Conservation (phyloP, 2,888 invertebrate genomes). For the Alsophila aescularia region DNA sequence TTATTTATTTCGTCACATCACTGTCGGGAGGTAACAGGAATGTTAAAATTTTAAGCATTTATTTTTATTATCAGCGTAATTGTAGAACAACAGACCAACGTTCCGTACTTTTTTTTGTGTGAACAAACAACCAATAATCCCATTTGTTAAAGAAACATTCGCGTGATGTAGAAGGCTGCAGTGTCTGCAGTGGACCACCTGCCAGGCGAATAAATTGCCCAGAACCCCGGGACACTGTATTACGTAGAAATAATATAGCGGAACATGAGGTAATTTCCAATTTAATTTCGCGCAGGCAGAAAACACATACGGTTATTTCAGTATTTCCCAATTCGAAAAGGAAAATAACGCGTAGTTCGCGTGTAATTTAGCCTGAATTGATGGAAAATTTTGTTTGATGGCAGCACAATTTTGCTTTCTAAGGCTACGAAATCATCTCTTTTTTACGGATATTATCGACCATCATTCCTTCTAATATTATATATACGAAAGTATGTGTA, state of each 20-base stretch:
- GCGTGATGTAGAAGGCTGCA: conserved; percentile 32
- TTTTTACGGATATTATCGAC: neutral
- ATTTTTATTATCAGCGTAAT: no score
- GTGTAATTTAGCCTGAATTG: conserved; percentile 22
- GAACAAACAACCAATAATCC: conserved; percentile 22
- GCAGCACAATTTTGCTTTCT: conserved; percentile 15
- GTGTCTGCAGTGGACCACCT: conserved; percentile 52
- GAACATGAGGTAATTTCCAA: conserved; percentile 47
- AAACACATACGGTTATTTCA: conserved; percentile 33
- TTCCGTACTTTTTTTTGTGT: neutral
- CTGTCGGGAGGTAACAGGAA: no score
- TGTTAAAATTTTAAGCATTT: no score
- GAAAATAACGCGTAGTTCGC: conserved; percentile 33
- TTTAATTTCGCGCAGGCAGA: conserved; percentile 41
- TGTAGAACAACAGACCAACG: no score
- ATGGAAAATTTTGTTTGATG: conserved; percentile 14
- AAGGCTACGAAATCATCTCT: neutral
- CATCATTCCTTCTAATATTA: no score
- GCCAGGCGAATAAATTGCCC: conserved; percentile 64
- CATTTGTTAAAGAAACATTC: conserved; percentile 22
- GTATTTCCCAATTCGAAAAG: conserved; percentile 25
- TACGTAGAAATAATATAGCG: conserved; percentile 46
- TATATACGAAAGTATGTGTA: no score
- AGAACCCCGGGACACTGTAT: conserved; percentile 43
- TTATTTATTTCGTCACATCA: no score